Evolutionary conservation across 2,113 vertebrate species (phyloP), one percentile per base, ranked within the genome.

Genomic region (Progne subis): DNA sequence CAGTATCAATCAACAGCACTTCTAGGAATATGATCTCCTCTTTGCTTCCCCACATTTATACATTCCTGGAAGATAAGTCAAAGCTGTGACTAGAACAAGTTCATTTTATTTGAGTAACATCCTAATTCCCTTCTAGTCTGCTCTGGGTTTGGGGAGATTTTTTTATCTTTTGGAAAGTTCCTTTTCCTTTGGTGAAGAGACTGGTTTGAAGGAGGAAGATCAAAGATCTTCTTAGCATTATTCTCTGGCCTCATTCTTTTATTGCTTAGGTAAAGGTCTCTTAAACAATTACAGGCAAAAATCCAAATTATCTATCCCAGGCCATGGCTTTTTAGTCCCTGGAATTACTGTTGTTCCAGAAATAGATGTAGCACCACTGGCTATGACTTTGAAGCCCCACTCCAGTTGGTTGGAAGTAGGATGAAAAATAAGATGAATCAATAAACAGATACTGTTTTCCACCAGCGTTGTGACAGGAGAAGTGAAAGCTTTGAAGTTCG

Each of bases 381-480:
- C n/a, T 47, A 49, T 52, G 41, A 59, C 94, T 95, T 94, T 92
- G 85, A 97, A 96, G 72, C 41, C 64, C 71, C 44, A 86, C 25
- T 67, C 39, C 76, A 0, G 0, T 88, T 83, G 72, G 52, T 46
- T 93, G 64, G 65, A 94, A 90, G 52, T 14, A 23, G 57, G 37
- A 68, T 93, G 57, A 97, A 93, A 93, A 88, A 81, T 87, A 90
- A 71, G 44, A 69, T 17, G 11, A 94, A 93, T 94, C 90, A 86
- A 89, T 95, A 94, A 94, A 90, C 31, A 91, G 90, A 83, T 78
- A 75, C 16, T 93, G 56, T 92, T 95, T 93, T 90, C 88, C 63
- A 88, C 23, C 56, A 60, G 52, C 39, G 23, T 34, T 78, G 21
- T 88, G 79, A 88, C 82, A 92, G 60, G 13, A 91, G 39, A 88